Evolutionary conservation across 2,888 invertebrate genomes (phyloP), one percentile per base, ranked within the genome.

Genomic region (Rugalucina vietnamica): DNA sequence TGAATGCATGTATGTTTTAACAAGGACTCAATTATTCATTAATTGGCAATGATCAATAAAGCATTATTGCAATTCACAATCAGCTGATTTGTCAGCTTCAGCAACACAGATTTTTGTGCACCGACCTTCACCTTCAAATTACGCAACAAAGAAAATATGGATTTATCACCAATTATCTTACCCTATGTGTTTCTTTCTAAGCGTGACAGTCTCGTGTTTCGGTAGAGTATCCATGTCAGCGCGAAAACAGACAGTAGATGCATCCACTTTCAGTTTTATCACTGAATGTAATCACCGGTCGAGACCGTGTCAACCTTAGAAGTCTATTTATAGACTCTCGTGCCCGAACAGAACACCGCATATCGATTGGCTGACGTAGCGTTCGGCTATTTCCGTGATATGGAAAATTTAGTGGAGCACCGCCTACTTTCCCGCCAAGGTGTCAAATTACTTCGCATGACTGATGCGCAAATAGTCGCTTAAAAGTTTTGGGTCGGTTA

Each of bases 131-230:
- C 65, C 65, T 65, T 65, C 34, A 18, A 21, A 10, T 21, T 50
- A 3, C 50, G 21, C 50, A 50, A 50, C 18, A 10, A 18, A 10
- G 50, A n/a, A 50, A 50, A 50, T 21, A 50, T 50, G 4, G 24
- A 50, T 24, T n/a, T n/a, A n/a, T n/a, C n/a, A n/a, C n/a, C n/a
- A 8, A 43, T 43, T 43, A 21, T 54, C 85, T 82, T 85, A 91
- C 91, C 91, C 88, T 14, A 91, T 83, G 49, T 86, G 87, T 79
- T 89, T 88, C n/a, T 86, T 87, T 39, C 91, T 83, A 43, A 90
- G 81, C 14, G 88, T 72, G 36, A 89, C 37, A n/a, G 91, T 91
- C 70, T 89, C 81, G 1, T 82, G 76, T 76, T 91, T 91, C 1
- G 88, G 49, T 73, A 89, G 76, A n/a, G 80, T 78, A 60, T 90